These are phyloP conservation scores for Hetaerina titia DNA, from an alignment of 2,888 invertebrate species.

Conservation along the genomic window DNA sequence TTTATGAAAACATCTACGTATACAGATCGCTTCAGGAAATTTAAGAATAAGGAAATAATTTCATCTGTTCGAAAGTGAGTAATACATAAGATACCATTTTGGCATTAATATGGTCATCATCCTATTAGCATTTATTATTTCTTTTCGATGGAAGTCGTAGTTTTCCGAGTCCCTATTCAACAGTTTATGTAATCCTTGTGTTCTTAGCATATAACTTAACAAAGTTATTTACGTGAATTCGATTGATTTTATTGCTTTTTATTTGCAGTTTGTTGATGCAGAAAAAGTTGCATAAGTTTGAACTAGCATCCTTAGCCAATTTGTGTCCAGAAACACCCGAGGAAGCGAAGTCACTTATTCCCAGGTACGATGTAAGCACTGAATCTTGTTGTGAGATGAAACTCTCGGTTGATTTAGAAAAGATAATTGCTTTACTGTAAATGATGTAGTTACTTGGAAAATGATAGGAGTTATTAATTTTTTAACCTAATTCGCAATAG, in stretches of 20 bases:
- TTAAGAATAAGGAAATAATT: conserved; percentile 99
- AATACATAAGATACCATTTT: not conserved
- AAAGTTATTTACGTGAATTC: not conserved
- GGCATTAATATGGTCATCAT: not conserved
- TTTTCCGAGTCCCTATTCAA: too few relatives aligned
- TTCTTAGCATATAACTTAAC: not conserved
- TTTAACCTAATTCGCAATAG: too few relatives aligned
- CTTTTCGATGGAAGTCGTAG: too few relatives aligned
- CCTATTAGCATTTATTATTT: too few relatives aligned
- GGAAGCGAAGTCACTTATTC: conserved; percentile 98
- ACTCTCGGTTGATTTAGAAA: too few relatives aligned
- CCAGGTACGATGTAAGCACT: conserved; percentile 79
- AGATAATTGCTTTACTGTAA: too few relatives aligned
- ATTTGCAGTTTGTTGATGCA: conserved; percentile 90
- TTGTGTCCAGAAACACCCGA: conserved; percentile 99
- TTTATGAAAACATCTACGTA: conserved; percentile 99
- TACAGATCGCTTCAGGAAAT: conserved; percentile 96
- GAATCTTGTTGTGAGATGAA: too few relatives aligned
- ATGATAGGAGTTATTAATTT: too few relatives aligned
- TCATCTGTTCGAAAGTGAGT: conserved; percentile 94
- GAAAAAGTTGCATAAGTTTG: conserved; percentile 98
- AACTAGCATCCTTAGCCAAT: conserved; percentile 97
- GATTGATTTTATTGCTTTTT: conserved; percentile 69
- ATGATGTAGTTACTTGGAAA: too few relatives aligned
- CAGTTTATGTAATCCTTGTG: not conserved